Base-by-base conservation (phyloP, 1,140 invertebrate species). In the Pogonus chalceus region DNA sequence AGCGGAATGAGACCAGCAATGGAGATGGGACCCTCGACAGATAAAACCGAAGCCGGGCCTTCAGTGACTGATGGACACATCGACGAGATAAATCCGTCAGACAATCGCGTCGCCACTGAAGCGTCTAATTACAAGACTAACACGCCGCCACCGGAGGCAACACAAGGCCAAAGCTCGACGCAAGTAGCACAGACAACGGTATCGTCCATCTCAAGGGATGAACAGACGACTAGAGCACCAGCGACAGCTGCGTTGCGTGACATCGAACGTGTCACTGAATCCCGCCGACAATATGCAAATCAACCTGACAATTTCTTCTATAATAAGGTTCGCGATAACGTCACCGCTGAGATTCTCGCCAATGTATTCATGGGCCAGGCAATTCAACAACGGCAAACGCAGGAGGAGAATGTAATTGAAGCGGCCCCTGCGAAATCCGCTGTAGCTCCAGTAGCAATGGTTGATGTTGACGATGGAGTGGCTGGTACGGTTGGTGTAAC, bases 401-500 rank as follows among this genome's bases (percentile, higher is more conserved):
- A 31, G 14, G 26, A 31, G 14, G 14, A 31, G 14, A 31, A 7
- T 14, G 14, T 31, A 31, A 31, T n/a, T n/a, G n/a, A n/a, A n/a
- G n/a, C n/a, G n/a, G n/a, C n/a, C n/a, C n/a, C n/a, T n/a, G n/a
- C n/a, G n/a, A n/a, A n/a, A n/a, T n/a, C n/a, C n/a, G n/a, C n/a
- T n/a, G n/a, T n/a, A n/a, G n/a, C n/a, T n/a, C n/a, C 26, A 31
- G 26, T 4, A 31, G 3, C 37, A 12, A 16, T 43, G 3, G 37
- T 7, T 10, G 37, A 43, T 4, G 37, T 10, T 43, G 37, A 43
- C 4, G 37, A 43, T 4, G 18, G 4, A 4, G 18, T 43, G 18
- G 18, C 37, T 4, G 37, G 37, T 12, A 43, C 37, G 9, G 37
- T 18, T 9, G 60, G 59, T 22, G 59, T 63, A 54, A 60, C 64